Evolutionary conservation across 2,797 vertebrate genomes (phyloP).

Genomic region (Hemibagrus guttatus): DNA sequence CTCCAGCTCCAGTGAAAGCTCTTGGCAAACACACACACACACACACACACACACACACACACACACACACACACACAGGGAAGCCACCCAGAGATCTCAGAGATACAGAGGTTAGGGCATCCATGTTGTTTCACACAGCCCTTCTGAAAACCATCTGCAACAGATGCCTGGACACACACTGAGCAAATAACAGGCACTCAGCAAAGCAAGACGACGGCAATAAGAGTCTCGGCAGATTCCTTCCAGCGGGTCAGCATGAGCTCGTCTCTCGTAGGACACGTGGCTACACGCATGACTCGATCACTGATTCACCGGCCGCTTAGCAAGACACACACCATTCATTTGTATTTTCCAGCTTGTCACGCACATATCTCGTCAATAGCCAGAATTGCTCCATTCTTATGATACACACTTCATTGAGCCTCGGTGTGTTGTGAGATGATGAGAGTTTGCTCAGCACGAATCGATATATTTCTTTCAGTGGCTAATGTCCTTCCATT

Average conservation of each 20-base stretch:
- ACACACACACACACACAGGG: not conserved
- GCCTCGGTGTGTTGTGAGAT: not conserved
- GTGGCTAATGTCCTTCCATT: constrained; percentile 46
- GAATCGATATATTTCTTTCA: constrained; percentile 2
- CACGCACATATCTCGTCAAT: not conserved
- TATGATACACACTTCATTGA: not conserved
- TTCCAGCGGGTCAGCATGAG: constrained; percentile 32
- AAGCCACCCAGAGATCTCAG: constrained; percentile 2
- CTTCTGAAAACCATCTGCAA: constrained; percentile 34
- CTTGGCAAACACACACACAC: not conserved
- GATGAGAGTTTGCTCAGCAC: not conserved
- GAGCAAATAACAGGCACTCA: constrained; percentile 37
- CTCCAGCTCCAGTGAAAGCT: not conserved
- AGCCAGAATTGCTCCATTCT: not conserved
- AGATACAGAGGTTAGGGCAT: constrained; percentile 16
- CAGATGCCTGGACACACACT: constrained; percentile 36
- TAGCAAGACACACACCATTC: constrained; percentile 26
- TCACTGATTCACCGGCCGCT: not conserved
- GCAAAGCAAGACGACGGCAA: constrained; percentile 40
- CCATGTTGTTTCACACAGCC: constrained; percentile 7
- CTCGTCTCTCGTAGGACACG: constrained; percentile 11
- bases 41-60: not conserved
- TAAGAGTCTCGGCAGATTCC: constrained; percentile 26
- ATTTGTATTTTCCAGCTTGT: constrained; percentile 5
- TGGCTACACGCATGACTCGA: constrained; percentile 15